phyloP scores from a whole-genome alignment of 2,113 vertebrate genomes.

The Lonchura striata region DNA sequence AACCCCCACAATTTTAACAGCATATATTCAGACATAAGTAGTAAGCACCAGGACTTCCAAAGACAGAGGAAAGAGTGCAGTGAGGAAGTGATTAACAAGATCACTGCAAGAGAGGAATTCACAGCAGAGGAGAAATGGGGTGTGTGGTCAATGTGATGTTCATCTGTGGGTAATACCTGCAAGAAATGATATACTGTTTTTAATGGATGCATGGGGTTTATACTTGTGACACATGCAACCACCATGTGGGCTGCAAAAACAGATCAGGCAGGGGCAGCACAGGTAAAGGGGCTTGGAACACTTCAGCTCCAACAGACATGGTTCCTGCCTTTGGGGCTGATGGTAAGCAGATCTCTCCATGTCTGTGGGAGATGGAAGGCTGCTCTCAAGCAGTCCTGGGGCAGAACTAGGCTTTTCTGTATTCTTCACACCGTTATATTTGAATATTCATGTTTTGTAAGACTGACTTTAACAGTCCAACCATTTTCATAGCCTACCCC shows the following conservation, averaged over 20 bases:
- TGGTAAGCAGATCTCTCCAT: neutral
- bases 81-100: neutral
- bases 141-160: neutral
- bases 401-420: neutral
- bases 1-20: accelerated
- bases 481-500: accelerated
- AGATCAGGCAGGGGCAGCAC: neutral
- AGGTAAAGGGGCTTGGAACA: neutral
- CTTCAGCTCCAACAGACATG: neutral
- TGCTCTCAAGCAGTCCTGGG: neutral
- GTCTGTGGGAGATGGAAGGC: neutral
- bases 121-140: neutral
- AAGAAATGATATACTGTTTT: neutral
- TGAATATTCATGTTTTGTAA: neutral
- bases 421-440: accelerated
- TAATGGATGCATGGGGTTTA: too few relatives aligned
- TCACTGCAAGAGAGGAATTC: neutral
- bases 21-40: neutral
- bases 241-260: accelerated
- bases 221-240: neutral
- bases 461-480: neutral
- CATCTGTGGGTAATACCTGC: neutral
- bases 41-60: neutral
- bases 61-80: neutral
- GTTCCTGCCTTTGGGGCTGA: neutral